Base-by-base conservation (phyloP, 1,140 invertebrate species). In the Megalopta genalis region DNA sequence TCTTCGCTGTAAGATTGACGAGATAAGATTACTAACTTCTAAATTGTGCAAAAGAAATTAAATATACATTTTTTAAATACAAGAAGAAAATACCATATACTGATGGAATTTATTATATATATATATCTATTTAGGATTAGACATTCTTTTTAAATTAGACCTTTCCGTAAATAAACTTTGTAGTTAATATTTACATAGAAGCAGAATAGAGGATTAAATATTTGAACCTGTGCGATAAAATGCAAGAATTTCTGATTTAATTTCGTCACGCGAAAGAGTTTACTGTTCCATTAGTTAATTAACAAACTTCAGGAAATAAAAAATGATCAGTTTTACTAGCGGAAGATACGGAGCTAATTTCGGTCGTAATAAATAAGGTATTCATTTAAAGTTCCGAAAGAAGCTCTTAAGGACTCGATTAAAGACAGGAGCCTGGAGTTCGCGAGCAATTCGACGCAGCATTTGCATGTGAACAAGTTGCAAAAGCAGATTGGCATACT, bases 401-500 rank as follows among this genome's bases (percentile, higher is more conserved):
- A 65, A 39, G 37, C 37, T 42, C 37, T 65, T 37, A 39, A 42
- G 21, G n/a, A 37, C 21, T 65, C 37, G 63, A 65, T 65, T 65
- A 65, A 42, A 65, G 63, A 23, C 21, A 65, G 37, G 21, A 42
- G 27, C 21, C 37, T 23, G 21, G 37, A 65, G 37, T 65, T 65
- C 37, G 37, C 63, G 37, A 65, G 37, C 37, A 65, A 65, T 65
- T 65, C 37, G 37, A 12, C 37, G 32, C 10, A n/a, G 37, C 25
- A 64, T 64, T 64, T 64, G 62, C 62, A 64, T 64, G 62, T 64
- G 62, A 64, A 64, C 62, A 64, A 64, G 62, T 64, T 64, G 62
- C 62, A 39, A 39, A 39, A 39, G 32, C 32, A 64, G 62, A 64
- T 39, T 65, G 21, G 21, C 37, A 42, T 65, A n/a, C 21, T 65